A percentile compares a stretch with the other conserved stretches of the same genome.
Conservation (phyloP, 1,140 invertebrate species). For the Drosophila nebulosa region DNA sequence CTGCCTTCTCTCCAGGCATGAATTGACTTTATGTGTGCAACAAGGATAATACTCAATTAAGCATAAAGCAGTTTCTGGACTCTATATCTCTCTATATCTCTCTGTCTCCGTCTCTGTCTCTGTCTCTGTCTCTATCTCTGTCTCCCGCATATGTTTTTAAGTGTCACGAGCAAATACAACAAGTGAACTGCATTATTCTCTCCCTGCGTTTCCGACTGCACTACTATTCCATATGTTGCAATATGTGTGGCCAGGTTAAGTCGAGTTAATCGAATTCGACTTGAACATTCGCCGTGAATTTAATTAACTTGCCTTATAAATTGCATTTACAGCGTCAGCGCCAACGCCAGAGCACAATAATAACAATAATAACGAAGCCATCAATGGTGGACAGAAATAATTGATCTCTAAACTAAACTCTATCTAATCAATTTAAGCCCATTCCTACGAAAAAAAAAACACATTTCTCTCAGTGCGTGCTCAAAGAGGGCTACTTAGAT, state of each 20-base stretch:
- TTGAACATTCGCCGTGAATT: constrained; percentile 38
- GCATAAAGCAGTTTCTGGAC: constrained; percentile 70
- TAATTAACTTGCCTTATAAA: constrained; percentile 57
- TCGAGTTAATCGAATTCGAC: constrained; percentile 58
- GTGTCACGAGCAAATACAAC: constrained; percentile 64
- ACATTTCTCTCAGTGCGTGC: neutral
- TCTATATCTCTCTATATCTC: neutral
- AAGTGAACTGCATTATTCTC: constrained; percentile 50
- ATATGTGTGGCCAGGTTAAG: constrained; percentile 19
- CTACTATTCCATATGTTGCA: neutral
- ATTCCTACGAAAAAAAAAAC: neutral
- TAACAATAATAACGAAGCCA: constrained; percentile 28
- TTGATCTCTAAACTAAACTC: neutral
- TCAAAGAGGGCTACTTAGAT: neutral
- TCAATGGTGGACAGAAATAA: neutral
- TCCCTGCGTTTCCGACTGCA: constrained; percentile 20
- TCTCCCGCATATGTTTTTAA: constrained; percentile 63
- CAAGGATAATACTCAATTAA: constrained; percentile 78
- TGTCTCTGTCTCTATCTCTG: neutral
- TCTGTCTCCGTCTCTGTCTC: no score
- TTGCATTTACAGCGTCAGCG: constrained; percentile 61
- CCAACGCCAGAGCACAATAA: no score
- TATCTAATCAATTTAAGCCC: neutral
- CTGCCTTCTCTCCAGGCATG: neutral
- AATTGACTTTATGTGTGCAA: constrained; percentile 44